Percentiles rank a stretch among this genome's conserved stretches.
These are phyloP conservation scores for Pelodiscus sinensis DNA, from an alignment of 2,113 vertebrate species.

Conservation along the genomic window DNA sequence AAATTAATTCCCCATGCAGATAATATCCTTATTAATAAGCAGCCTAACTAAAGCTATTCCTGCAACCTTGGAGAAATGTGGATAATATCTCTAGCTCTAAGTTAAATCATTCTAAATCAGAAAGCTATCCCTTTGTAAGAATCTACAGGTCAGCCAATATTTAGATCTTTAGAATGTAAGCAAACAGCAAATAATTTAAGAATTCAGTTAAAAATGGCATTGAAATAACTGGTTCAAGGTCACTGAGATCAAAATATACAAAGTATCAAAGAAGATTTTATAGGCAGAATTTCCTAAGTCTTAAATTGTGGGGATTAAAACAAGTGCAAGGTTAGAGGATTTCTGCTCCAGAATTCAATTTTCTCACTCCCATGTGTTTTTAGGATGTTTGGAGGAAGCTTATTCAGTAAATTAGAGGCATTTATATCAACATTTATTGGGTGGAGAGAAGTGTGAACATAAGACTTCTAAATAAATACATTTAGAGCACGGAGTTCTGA, in stretches of 20 bases:
- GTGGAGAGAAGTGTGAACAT: neutral
- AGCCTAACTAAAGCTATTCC: neutral
- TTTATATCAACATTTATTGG: neutral
- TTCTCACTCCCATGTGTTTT: neutral
- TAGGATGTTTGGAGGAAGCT: neutral
- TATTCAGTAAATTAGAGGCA: neutral
- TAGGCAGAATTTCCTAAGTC: neutral
- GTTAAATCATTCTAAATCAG: neutral
- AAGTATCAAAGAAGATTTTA: neutral
- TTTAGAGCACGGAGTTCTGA: neutral
- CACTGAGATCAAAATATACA: neutral
- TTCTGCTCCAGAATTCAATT: neutral
- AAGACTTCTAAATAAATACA: neutral
- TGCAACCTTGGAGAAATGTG: neutral
- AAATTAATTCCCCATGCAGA: neutral
- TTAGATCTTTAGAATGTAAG: neutral
- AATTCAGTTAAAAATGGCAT: neutral
- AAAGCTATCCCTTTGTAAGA: neutral
- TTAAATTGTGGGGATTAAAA: no score
- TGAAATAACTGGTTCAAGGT: neutral
- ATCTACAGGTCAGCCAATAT: neutral
- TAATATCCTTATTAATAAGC: neutral
- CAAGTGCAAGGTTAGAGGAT: neutral
- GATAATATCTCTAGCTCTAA: neutral
- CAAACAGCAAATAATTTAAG: neutral